A percentile compares a stretch with the other conserved stretches of the same genome.
Conservation (phyloP, 2,113 vertebrate genomes). For the Perca schrenkii region DNA sequence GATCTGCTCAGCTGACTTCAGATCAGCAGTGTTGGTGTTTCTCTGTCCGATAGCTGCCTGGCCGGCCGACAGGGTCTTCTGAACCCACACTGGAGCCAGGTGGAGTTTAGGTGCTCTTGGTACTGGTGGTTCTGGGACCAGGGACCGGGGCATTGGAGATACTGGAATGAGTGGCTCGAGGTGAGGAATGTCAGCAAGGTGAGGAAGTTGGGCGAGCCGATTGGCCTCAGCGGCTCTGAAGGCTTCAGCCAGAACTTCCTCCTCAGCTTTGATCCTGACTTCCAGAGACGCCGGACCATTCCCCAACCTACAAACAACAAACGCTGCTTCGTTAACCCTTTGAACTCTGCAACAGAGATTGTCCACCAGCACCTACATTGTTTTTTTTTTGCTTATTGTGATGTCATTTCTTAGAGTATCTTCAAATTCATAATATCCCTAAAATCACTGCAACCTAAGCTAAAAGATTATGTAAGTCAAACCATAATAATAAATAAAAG, state of each 20-base stretch:
- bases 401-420: too few relatives aligned
- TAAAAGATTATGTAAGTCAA: too few relatives aligned
- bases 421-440: too few relatives aligned
- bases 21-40: neutral
- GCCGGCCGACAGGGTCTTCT: neutral
- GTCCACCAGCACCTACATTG: too few relatives aligned
- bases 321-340: neutral
- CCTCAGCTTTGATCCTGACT: conserved; percentile 37
- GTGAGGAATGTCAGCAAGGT: neutral
- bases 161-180: neutral
- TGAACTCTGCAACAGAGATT: neutral
- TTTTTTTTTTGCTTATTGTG: too few relatives aligned
- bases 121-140: neutral
- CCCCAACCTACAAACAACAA: conserved; percentile 9
- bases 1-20: conserved; percentile 1
- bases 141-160: neutral
- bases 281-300: neutral
- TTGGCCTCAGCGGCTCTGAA: conserved; percentile 6
- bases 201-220: neutral
- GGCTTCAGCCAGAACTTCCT: conserved; percentile 5
- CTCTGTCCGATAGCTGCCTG: neutral
- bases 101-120: neutral
- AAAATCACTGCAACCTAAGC: too few relatives aligned
- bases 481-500: too few relatives aligned
- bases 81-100: neutral